Evolutionary conservation across 64 coral and sea anemone species (phyloP).

Genomic region (Montipora cactus): DNA sequence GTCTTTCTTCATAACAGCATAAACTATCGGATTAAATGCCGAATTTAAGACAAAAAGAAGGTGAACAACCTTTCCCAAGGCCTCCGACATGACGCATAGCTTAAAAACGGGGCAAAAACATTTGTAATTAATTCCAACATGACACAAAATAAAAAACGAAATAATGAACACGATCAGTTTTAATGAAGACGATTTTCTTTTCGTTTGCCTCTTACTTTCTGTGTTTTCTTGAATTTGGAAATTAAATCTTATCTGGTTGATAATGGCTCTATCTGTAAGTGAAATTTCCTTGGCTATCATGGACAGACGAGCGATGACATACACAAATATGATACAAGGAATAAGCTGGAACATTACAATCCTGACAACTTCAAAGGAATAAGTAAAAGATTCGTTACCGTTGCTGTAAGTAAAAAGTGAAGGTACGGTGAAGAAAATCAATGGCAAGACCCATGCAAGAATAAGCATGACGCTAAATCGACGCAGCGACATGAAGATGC

Average conservation of each 20-base stretch:
- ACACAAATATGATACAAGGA: too few relatives aligned
- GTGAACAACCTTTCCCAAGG: not conserved
- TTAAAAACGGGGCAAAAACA: slow-evolving; percentile 22
- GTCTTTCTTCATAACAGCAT: slow-evolving; percentile 26
- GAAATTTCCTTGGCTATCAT: not conserved
- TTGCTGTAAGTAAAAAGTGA: not conserved
- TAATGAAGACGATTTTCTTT: too few relatives aligned
- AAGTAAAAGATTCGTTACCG: not conserved
- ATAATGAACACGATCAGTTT: too few relatives aligned
- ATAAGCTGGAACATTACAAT: not conserved
- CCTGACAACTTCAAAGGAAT: not conserved
- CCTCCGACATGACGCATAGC: not conserved
- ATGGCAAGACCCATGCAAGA: not conserved
- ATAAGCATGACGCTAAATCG: not conserved
- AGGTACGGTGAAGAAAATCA: not conserved
- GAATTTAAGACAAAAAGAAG: slow-evolving; percentile 5
- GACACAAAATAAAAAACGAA: too few relatives aligned
- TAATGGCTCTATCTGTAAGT: not conserved
- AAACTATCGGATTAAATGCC: slow-evolving; percentile 15
- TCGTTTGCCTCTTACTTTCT: too few relatives aligned
- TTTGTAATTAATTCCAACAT: slow-evolving; percentile 13
- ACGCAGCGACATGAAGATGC: not conserved
- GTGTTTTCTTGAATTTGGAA: too few relatives aligned
- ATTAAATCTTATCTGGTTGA: too few relatives aligned
- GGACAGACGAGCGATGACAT: not conserved